Evolutionary conservation across 53 echinoderm and acorn worm genomes (phyloP), one percentile per base, ranked within the genome.

Genomic region (Mesocentrotus franciscanus): DNA sequence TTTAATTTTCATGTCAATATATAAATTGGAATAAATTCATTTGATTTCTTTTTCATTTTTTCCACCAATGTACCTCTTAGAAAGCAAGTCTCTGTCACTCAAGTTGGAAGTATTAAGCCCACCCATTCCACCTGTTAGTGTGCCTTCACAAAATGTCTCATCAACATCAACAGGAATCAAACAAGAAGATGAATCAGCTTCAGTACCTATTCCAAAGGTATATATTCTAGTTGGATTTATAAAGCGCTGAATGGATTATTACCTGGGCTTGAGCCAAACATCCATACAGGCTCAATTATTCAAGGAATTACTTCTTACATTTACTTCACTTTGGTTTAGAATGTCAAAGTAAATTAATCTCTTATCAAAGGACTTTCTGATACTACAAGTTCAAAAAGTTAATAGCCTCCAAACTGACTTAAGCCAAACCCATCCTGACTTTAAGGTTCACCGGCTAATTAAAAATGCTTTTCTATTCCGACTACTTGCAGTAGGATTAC

Each of bases 181-280:
- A 30, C 91, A 68, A 26, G 91, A 91, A 91, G 58, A 91, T 91
- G 68, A 36, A 2, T 91, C 91, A 35, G 68, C 91, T 91, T 68
- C 91, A 9, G 39, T 91, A 18, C 57, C 68, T 22, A 91, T 91
- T 57, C 91, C 91, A 34, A 91, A 91, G 91, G 91, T 91, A 27
- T 36, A 10, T 49, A n/a, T 39, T 15, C 34, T 78, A 39, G 39
- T 39, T 39, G 39, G 39, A 39, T 49, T 49, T 49, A 49, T 49
- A 49, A 49, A 49, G 49, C 49, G 6, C 49, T 49, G 49, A 49
- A 49, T 4, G 49, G 3, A 49, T 49, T 6, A 2, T 49, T 49
- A 49, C 6, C 49, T 49, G 49, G 49, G 49, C 49, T 49, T 49
- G 49, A 49, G 49, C 6, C 49, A 49, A 49, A 49, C 49, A 49